Evolutionary conservation across 2,113 vertebrate genomes (phyloP), one percentile per base, ranked within the genome.

Genomic region (Bostrychus sinensis): DNA sequence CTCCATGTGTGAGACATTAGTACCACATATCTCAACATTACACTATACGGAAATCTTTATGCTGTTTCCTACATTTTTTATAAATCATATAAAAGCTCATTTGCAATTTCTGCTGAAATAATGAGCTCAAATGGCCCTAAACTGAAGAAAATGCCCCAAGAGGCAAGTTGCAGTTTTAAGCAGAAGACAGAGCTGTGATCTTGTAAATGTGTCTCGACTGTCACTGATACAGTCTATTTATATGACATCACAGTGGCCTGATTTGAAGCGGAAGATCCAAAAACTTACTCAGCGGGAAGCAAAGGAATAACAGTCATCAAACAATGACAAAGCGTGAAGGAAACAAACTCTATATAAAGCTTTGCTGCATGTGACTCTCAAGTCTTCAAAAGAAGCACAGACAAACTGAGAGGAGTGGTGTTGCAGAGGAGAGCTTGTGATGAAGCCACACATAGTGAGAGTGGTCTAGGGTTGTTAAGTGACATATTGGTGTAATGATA

Each of bases 151-250:
- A 50, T 57, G 58, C 61, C n/a, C 68, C 1, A 12, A 1, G 1
- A 43, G 43, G 60, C 22, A 30, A 42, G 37, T 58, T 51, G n/a
- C 51, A 70, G n/a, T n/a, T n/a, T n/a, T n/a, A n/a, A n/a, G 54
- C 34, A 53, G 28, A 37, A 28, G 39, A 66, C 76, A 60, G 38
- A 69, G 45, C 34, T 3, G 10, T 57, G 55, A 58, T 64, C 51
- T 25, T 19, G 2, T 30, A 79, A 51, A 67, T 17, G 30, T 57
- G 30, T 39, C 62, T 69, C 39, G 51, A 59, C 69, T 50, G 45
- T 67, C 64, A 53, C 36, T 4, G 11, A 34, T 25, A 61, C 12
- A 11, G 23, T 41, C 72, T 83, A 78, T 82, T 73, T 73, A 55
- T 65, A 41, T 0, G 19, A 42, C 2, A 20, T 42, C 20, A 69